Evolutionary conservation across 2,113 vertebrate species (phyloP), one percentile per base, ranked within the genome.

Genomic region (Pterocles orientalis): DNA sequence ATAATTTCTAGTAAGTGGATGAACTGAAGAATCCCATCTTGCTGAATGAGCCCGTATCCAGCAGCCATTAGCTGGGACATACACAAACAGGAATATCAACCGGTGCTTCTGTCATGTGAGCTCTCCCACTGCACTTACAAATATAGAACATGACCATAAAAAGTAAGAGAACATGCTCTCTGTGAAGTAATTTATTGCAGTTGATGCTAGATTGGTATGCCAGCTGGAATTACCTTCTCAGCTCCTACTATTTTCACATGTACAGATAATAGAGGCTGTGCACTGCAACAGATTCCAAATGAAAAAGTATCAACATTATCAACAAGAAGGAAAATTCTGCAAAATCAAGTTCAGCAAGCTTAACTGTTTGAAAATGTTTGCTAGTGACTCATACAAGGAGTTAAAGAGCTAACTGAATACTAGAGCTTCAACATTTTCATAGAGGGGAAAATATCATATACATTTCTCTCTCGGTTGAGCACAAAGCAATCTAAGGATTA

Each of bases 71-170:
- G 94, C 70, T 82, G 85, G 94, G 94, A 96, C 82, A 84, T 31
- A 95, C 91, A 97, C 82, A 97, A 97, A 96, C 97, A 97, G 95
- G 94, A 97, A 96, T 97, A 98, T 97, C 98, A 98, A 93, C 97
- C 82, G 60, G 96, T 95, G 97, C 71, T 95, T 98, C 93, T 94
- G 80, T 94, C 98, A 98, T 98, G 97, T 98, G 98, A 96, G 88
- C 96, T 90, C 87, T 97, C 96, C 95, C 96, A 97, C 98, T 97
- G 98, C 97, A 95, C 96, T 94, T 96, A 98, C 98, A 99, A 99
- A 99, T 99, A 99, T 99, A 99, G 99, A 99, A 99, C 99, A 99
- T 99, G 99, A 98, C 99, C 99, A 99, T 99, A 99, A 99, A 99
- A 99, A 99, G 99, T 98, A 98, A 99, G 94, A 97, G 97, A 98